Conservation (phyloP, 2,113 vertebrate species). For the Promerops cafer region DNA sequence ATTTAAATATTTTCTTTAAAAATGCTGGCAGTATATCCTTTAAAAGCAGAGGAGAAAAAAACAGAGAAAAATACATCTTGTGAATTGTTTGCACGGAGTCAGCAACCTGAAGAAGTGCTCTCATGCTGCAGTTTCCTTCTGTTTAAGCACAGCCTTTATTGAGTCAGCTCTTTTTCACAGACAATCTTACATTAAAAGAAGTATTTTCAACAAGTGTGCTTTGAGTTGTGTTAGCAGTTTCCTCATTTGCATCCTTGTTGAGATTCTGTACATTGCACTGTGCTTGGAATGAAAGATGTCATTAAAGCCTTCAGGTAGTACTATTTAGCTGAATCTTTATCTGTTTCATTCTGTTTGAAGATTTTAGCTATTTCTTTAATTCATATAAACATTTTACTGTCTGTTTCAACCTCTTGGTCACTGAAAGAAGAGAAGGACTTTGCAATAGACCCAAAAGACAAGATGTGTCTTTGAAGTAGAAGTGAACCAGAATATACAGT, state of each 20-base stretch:
- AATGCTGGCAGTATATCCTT: not conserved
- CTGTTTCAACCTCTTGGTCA: not conserved
- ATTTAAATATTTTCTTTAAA: not conserved
- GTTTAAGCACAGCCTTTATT: not conserved
- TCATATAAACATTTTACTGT: not conserved
- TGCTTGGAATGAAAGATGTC: not conserved
- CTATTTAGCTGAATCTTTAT: not conserved
- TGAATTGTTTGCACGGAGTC: not conserved
- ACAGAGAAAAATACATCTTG: not conserved
- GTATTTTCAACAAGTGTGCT: not conserved
- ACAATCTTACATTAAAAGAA: not conserved
- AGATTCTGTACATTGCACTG: not conserved
- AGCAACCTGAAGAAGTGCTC: not conserved
- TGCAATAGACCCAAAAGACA: not conserved
- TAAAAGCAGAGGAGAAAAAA: not conserved
- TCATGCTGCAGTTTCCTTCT: not conserved
- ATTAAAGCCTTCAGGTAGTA: not conserved
- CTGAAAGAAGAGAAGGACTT: not conserved
- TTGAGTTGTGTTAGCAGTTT: not conserved
- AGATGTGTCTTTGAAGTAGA: not conserved
- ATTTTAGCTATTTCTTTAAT: not conserved
- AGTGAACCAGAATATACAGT: not conserved
- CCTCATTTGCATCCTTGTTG: not conserved
- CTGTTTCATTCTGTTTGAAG: not conserved
- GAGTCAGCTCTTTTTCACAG: not conserved